Percentiles rank a stretch among this genome's conserved stretches.
These are phyloP conservation scores for Cataglyphis hispanica DNA, from an alignment of 1,140 invertebrate genomes.

Conservation along the genomic window DNA sequence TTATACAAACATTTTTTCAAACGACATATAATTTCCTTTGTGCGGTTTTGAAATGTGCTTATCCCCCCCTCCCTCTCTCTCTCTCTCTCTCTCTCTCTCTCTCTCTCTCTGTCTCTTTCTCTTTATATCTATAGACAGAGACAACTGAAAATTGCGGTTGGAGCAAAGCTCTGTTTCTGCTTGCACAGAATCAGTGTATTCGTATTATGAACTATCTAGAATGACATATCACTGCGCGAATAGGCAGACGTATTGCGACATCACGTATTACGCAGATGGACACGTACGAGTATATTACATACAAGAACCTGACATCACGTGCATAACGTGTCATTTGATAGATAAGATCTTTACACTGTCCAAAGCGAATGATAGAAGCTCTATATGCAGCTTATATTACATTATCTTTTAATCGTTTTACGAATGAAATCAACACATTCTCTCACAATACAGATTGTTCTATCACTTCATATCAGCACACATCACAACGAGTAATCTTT, in stretches of 20 bases:
- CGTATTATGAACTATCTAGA: slow-evolving; percentile 42
- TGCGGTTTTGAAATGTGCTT: neutral
- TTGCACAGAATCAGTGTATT: neutral
- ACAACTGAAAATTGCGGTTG: neutral
- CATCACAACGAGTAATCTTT: neutral
- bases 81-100: too few relatives aligned
- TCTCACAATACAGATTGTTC: neutral
- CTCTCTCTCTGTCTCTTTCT: too few relatives aligned
- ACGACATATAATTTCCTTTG: neutral
- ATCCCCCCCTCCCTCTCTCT: too few relatives aligned
- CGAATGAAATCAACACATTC: slow-evolving; percentile 42
- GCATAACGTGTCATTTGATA: slow-evolving; percentile 53
- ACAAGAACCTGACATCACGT: slow-evolving; percentile 44
- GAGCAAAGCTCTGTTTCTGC: slow-evolving; percentile 6
- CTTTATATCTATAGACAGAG: neutral
- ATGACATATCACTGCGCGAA: slow-evolving; percentile 51
- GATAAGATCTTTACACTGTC: slow-evolving; percentile 51
- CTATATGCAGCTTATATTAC: slow-evolving; percentile 4
- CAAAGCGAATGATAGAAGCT: slow-evolving; percentile 29
- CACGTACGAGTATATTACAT: slow-evolving; percentile 54
- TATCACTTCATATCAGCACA: neutral
- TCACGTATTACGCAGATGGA: slow-evolving; percentile 51
- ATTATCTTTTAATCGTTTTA: slow-evolving; percentile 34
- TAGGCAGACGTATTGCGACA: slow-evolving; percentile 57
- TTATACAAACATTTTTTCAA: neutral